Percentiles rank a stretch among this genome's conserved stretches.
Evolutionary conservation across 2,888 invertebrate genomes (phyloP).

Genomic region (Nudaria mundana): DNA sequence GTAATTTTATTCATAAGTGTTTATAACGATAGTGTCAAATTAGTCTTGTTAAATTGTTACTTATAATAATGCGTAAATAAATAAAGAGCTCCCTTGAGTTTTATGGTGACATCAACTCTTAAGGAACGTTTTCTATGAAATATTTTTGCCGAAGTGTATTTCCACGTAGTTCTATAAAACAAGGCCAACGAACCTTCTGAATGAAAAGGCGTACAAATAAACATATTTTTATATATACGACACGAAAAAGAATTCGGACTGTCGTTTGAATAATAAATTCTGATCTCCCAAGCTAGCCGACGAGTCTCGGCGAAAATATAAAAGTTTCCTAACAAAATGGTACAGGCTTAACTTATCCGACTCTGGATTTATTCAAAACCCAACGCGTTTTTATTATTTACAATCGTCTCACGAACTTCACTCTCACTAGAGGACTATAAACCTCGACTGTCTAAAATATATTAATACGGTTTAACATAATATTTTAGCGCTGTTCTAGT

Average conservation of each 20-base stretch:
- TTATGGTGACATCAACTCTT: constrained; percentile 5
- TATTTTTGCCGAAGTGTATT: constrained; percentile 25
- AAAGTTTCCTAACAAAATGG: constrained; percentile 24
- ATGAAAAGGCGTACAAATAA: constrained; percentile 34
- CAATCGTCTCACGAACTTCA: constrained; percentile 55
- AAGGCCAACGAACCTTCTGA: constrained; percentile 37
- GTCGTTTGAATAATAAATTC: constrained; percentile 36
- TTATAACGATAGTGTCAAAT: too few relatives aligned
- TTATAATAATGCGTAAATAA: too few relatives aligned
- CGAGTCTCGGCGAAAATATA: constrained; percentile 21
- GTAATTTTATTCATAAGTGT: too few relatives aligned
- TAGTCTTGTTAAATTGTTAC: too few relatives aligned
- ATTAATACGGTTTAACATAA: too few relatives aligned
- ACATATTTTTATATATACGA: constrained; percentile 24
- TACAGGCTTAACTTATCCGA: constrained; percentile 22
- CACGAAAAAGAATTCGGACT: constrained; percentile 22
- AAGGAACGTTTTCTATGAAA: constrained; percentile 18
- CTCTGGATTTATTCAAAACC: constrained; percentile 44
- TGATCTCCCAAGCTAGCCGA: constrained; percentile 16
- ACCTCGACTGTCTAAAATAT: constrained; percentile 55
- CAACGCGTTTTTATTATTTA: constrained; percentile 38
- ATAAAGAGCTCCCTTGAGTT: constrained; percentile 7
- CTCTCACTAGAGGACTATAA: constrained; percentile 64
- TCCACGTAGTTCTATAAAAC: constrained; percentile 35
- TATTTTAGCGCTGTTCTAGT: constrained; percentile 18